Evolutionary conservation across 1,140 invertebrate species (phyloP), one percentile per base, ranked within the genome.

Genomic region (Bombus polaris): DNA sequence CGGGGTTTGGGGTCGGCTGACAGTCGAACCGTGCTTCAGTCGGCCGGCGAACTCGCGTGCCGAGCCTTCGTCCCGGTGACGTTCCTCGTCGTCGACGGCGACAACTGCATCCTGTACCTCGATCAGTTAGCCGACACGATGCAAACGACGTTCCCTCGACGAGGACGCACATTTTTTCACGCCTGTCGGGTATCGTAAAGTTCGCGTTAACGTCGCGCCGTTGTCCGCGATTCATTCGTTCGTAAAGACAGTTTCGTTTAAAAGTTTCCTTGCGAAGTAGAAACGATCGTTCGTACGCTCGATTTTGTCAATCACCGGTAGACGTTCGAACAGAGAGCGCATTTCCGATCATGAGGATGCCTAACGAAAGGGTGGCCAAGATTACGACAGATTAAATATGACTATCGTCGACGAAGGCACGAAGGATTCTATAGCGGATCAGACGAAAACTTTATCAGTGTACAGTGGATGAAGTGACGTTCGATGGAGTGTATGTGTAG

Each of bases 1-100:
- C 85, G 88, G 90, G 91, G 89, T 87, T 87, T 83, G 85, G 87
- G 88, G 90, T 88, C 86, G 91, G 83, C 85, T 84, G 87, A 87
- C 88, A 90, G 82, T 82, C 87, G 90, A 90, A 89, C 89, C 83
- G 93, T 92, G 89, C 84, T 91, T 94, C 93, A 95, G 95, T 95
- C 93, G 94, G 94, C 94, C 94, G 94, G 94, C 94, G 92, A 94
- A 94, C 93, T 94, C 93, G 94, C 94, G 94, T 94, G 94, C 93
- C 93, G 94, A 93, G 93, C 90, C 92, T 93, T 93, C 93, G 89
- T 91, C 88, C 75, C 75, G 82, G 88, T 89, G 73, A 82, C 77
- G 88, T 76, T 81, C 39, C 81, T 86, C 59, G 65, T 73, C 80
- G 72, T 72, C 70, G 81, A 39, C 75, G 71, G 42, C 84, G 62